Percentiles rank a stretch among this genome's conserved stretches.
Evolutionary conservation across 2,888 invertebrate species (phyloP).

Genomic region (Zaprionus obscuricornis): DNA sequence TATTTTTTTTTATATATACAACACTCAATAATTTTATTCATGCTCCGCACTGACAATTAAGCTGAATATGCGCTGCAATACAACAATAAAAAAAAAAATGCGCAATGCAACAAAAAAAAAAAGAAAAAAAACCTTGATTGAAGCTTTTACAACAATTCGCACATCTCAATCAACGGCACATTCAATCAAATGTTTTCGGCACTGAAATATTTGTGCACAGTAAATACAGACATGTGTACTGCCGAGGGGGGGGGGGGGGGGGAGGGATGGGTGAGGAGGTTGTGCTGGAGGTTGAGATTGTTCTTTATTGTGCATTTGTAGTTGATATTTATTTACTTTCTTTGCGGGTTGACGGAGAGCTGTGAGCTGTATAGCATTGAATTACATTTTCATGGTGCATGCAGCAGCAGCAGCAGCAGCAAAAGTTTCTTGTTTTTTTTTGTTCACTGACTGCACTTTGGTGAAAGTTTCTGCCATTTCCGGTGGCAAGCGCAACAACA

Average conservation of each 20-base stretch:
- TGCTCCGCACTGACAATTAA: too few species aligned
- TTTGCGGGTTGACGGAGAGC: too few species aligned
- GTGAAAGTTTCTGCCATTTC: constrained; percentile 60
- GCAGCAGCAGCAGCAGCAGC: constrained; percentile 46
- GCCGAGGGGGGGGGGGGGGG: background rate
- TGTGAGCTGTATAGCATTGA: constrained; percentile 53
- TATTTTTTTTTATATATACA: too few species aligned
- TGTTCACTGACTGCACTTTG: constrained; percentile 43
- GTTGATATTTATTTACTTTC: constrained; percentile 67
- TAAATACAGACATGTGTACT: constrained; percentile 19
- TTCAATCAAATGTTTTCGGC: constrained; percentile 59
- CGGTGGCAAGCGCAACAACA: constrained; percentile 43
- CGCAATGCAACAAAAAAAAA: constrained; percentile 19
- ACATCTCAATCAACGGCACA: constrained; percentile 62
- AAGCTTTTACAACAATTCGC: constrained; percentile 38
- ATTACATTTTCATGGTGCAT: constrained; percentile 63
- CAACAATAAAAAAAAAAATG: constrained; percentile 22
- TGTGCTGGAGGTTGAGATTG: too few species aligned
- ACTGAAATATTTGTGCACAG: constrained; percentile 42
- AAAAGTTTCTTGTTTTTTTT: constrained; percentile 49
- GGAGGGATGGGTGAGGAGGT: too few species aligned
- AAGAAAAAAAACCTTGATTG: constrained; percentile 34
- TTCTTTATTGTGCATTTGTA: constrained; percentile 54
- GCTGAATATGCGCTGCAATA: background rate
- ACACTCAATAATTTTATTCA: too few species aligned